These are phyloP conservation scores for Eristalis intricaria DNA, from an alignment of 2,888 invertebrate genomes.

Conservation along the genomic window DNA sequence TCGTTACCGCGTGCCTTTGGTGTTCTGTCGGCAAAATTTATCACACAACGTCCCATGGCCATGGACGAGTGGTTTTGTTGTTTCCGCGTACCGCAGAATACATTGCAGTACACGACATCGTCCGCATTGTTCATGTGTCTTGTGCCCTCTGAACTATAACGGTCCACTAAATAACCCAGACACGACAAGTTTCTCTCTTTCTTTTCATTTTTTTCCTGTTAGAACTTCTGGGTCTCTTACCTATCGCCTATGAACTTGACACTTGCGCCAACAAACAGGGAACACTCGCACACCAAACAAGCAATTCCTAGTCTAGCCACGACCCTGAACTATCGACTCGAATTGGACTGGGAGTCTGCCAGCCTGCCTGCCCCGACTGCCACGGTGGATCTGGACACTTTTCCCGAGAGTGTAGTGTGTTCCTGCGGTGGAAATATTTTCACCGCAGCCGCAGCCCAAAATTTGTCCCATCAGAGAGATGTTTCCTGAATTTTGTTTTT, in stretches of 20 bases:
- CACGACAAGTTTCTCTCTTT: constrained; percentile 63
- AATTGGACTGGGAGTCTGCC: background rate
- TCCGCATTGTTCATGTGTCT: constrained; percentile 47
- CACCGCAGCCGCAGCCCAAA: constrained; percentile 59
- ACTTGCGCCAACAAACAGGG: constrained; percentile 48
- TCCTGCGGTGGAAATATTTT: constrained; percentile 64
- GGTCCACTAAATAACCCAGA: constrained; percentile 69
- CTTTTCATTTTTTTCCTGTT: constrained; percentile 15
- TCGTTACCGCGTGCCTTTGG: constrained; percentile 34
- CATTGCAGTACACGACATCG: constrained; percentile 32
- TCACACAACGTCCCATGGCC: constrained; percentile 20
- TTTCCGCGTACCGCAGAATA: constrained; percentile 65
- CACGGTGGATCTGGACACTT: too few relatives aligned
- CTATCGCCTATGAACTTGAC: constrained; percentile 67
- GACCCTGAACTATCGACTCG: constrained; percentile 68
- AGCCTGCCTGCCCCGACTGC: background rate
- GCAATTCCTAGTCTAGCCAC: constrained; percentile 62
- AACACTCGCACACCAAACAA: constrained; percentile 15
- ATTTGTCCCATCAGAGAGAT: constrained; percentile 57
- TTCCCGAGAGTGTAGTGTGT: constrained; percentile 45
- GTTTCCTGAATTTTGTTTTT: background rate
- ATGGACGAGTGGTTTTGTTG: constrained; percentile 54
- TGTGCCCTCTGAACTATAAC: constrained; percentile 39
- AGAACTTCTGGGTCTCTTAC: constrained; percentile 28
- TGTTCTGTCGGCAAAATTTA: constrained; percentile 62